These are phyloP conservation scores for Calonectris borealis DNA, from an alignment of 2,113 vertebrate genomes.

Conservation along the genomic window DNA sequence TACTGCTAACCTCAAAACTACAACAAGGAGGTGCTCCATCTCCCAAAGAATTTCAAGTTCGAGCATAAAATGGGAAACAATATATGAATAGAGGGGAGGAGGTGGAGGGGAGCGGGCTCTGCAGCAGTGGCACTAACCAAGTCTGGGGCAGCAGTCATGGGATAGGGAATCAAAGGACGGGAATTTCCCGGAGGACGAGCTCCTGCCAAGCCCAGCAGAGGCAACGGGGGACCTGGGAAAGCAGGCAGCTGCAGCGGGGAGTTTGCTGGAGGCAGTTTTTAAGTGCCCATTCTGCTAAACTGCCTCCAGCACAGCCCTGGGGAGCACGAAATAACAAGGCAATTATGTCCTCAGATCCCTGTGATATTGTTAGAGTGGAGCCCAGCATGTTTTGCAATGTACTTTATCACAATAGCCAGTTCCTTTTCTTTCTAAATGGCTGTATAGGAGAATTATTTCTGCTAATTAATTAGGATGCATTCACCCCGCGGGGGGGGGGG, in stretches of 20 bases:
- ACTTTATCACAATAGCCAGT: neutral
- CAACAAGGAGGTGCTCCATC: neutral
- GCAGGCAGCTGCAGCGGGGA: neutral
- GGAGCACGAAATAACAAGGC: neutral
- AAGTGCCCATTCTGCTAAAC: neutral
- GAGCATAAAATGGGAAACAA: neutral
- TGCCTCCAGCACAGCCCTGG: conserved; percentile 13
- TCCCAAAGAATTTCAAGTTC: neutral
- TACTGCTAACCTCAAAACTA: neutral
- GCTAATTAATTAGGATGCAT: neutral
- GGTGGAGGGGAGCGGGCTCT: neutral
- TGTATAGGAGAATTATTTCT: neutral
- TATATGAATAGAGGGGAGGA: fast-evolving
- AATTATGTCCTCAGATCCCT: neutral
- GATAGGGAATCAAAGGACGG: neutral
- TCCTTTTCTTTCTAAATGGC: neutral
- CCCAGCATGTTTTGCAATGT: neutral
- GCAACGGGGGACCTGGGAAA: neutral
- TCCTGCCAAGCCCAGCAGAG: neutral
- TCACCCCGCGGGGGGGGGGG: neutral
- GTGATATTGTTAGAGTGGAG: neutral
- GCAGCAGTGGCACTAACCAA: neutral
- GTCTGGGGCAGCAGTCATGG: neutral
- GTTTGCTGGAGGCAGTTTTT: neutral
- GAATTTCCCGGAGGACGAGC: neutral